Evolutionary conservation across 2,797 vertebrate species (phyloP).

Genomic region (Gorsachius magnificus): DNA sequence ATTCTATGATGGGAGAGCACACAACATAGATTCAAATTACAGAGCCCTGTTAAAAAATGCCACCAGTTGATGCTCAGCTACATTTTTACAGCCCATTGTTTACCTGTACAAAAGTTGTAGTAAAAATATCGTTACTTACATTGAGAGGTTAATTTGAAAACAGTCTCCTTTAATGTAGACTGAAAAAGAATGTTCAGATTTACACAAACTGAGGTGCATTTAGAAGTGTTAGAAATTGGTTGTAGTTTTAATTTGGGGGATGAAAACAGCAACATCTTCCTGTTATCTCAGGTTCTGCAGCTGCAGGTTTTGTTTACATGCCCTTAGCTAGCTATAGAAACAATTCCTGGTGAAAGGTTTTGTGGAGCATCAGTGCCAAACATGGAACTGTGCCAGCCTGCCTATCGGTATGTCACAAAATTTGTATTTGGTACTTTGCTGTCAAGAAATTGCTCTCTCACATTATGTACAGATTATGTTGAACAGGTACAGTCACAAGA

Average conservation of each 20-base stretch:
- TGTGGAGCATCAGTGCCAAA: neutral
- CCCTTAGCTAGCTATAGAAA: neutral
- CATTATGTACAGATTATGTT: neutral
- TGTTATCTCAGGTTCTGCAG: neutral
- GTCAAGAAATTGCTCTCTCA: neutral
- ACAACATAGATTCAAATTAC: neutral
- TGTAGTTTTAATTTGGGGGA: neutral
- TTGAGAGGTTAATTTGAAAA: neutral
- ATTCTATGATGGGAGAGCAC: neutral
- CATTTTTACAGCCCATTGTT: neutral
- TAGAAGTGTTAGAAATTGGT: neutral
- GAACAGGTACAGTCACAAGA: neutral
- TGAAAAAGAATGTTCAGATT: neutral
- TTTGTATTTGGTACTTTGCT: neutral
- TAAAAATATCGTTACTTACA: neutral
- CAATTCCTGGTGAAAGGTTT: neutral
- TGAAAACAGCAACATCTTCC: neutral
- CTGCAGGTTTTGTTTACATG: neutral
- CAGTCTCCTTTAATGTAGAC: neutral
- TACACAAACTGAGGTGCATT: neutral
- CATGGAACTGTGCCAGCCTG: neutral
- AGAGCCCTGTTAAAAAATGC: neutral
- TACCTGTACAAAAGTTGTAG: neutral
- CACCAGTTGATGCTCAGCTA: neutral
- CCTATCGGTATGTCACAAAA: rapidly evolving